Evolutionary conservation across 2,113 vertebrate genomes (phyloP), one percentile per base, ranked within the genome.

Genomic region (Ranitomeya imitator): DNA sequence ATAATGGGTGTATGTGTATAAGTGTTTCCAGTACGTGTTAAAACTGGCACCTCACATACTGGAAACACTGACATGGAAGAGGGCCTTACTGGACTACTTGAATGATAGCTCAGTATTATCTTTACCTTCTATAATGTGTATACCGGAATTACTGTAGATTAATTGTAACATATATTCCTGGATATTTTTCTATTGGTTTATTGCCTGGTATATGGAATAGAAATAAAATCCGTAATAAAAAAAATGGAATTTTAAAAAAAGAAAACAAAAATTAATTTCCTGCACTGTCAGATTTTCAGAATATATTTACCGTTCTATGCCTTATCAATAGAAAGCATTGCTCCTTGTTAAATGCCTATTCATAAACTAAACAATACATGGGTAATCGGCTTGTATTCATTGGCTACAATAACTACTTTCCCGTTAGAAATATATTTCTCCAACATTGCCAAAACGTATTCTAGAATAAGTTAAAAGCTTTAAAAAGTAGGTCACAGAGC

Each of bases 401-500:
- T 23, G 14, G 31, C 86, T 59, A 51, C 82, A 87, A 87, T 63
- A 83, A 14, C 79, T 51, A 18, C 67, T 51, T 76, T 59, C 26
- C 10, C 54, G 23, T 76, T 54, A 54, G 21, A 23, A 82, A 84
- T 83, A 76, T 88, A 65, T 88, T 83, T 84, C 31, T 65, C 71
- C 74, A 55, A 67, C n/a, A 84, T 14, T 76, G 31, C 31, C 59
- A 14, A 84, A 45, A 71, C 61, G 45, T 57, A 63, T 84, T 84
- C 60, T 37, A 37, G 52, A 88, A 84, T 83, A 77, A 77, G 67
- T 55, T 65, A 23, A 88, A 78, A 83, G 80, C 87, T 26, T 61
- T 55, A 54, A 65, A 88, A 88, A 88, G 63, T 88, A 88, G 87
- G 87, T 88, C 87, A 88, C 59, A 10, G 14, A 37, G 80, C 21